These are phyloP conservation scores for Brachyrhaphis roseni DNA, from an alignment of 2,797 vertebrate genomes.

Conservation along the genomic window DNA sequence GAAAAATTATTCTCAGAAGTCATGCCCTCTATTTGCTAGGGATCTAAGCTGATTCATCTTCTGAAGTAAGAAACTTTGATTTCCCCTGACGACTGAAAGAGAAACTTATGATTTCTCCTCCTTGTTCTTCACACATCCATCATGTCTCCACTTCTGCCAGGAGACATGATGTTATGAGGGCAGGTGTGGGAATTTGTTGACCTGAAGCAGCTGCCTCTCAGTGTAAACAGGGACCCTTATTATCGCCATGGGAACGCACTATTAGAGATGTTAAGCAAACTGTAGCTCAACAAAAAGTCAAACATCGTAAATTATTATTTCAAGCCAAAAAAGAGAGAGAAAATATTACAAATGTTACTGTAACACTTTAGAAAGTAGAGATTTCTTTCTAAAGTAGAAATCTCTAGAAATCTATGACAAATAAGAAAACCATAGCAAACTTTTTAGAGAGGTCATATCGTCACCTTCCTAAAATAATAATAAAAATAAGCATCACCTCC, in stretches of 20 bases:
- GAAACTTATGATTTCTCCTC: background rate
- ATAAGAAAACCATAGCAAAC: background rate
- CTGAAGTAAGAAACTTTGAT: background rate
- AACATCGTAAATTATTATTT: background rate
- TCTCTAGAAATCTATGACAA: background rate
- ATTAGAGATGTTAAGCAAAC: background rate
- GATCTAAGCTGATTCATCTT: background rate
- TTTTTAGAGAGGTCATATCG: background rate
- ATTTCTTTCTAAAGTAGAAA: no score
- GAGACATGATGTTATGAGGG: background rate
- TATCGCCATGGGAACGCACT: background rate
- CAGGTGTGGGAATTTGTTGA: background rate
- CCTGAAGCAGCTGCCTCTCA: background rate
- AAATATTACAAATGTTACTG: background rate
- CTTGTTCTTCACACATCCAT: background rate
- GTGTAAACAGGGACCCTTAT: background rate
- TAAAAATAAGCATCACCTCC: no score
- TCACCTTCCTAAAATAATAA: background rate
- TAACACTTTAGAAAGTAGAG: no score
- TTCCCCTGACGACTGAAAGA: background rate
- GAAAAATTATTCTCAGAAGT: background rate
- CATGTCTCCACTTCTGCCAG: background rate
- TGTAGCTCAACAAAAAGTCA: background rate
- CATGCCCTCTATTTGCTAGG: background rate
- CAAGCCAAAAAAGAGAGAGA: background rate